Conservation (phyloP, 1,140 invertebrate species). For the Semibalanus balanoides region DNA sequence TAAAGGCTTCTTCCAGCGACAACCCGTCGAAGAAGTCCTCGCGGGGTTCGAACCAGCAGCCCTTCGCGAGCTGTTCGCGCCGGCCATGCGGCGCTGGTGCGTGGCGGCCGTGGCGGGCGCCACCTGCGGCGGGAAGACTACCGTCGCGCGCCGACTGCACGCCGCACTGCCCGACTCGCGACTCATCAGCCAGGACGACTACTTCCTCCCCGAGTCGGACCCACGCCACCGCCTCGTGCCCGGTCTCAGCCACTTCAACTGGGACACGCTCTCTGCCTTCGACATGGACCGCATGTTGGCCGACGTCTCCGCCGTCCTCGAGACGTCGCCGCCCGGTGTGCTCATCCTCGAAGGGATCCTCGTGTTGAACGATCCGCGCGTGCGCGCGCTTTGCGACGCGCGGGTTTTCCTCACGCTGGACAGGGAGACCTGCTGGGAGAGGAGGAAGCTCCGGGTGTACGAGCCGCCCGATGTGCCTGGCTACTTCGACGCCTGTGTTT, state of each 20-base stretch:
- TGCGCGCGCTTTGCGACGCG: conserved; percentile 47
- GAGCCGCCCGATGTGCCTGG: conserved; percentile 59
- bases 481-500: conserved; percentile 61
- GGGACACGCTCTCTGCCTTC: conserved; percentile 53
- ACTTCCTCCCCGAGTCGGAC: conserved; percentile 52
- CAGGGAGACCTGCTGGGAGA: conserved; percentile 41
- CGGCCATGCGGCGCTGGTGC: conserved; percentile 40
- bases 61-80: background rate
- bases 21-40: too few relatives aligned
- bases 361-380: conserved; percentile 49
- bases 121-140: conserved; percentile 67
- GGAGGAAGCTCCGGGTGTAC: conserved; percentile 43
- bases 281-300: conserved; percentile 55
- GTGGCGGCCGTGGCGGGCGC: conserved; percentile 58
- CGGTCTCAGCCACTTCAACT: conserved; percentile 57
- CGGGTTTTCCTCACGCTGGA: conserved; percentile 55
- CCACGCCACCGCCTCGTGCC: conserved; percentile 46
- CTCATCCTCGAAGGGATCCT: conserved; percentile 61
- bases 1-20: too few relatives aligned
- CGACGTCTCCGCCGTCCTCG: conserved; percentile 32
- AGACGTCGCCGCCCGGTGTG: conserved; percentile 24
- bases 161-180: conserved; percentile 36
- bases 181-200: conserved; percentile 56
- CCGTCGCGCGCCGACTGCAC: conserved; percentile 37
- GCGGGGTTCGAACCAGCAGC: too few relatives aligned